Evolutionary conservation across 2,113 vertebrate genomes (phyloP), one percentile per base, ranked within the genome.

Genomic region (Phyllopteryx taeniolatus): DNA sequence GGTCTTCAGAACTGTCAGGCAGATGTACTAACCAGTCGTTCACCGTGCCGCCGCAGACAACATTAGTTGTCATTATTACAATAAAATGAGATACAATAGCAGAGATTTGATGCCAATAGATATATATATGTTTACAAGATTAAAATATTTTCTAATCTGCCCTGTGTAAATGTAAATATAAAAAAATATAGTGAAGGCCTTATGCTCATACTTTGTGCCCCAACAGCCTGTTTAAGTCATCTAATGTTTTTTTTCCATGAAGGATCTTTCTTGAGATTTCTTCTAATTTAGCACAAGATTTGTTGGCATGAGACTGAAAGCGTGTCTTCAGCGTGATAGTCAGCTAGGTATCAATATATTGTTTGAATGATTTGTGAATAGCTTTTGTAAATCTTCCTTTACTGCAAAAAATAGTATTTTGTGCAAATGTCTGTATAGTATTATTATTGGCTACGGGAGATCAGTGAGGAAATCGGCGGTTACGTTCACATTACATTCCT

Each of bases 401-500:
- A 46, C 22, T 68, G 47, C 11, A 68, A 68, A 27, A 68, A 67
- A 51, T 5, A 8, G 8, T 11, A 33, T n/a, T 51, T 53, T 20
- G 47, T 53, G 11, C 8, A 68, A 39, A 39, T 15, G 51, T 47
- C 43, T 47, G 44, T 3, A 47, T 47, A 47, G 22, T 66, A 17
- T 49, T 66, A 66, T 66, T 31, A 31, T 31, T 66, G 44, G 44
- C 64, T 1, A 49, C 1, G 64, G 64, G 43, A 15, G 7, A 66
- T 65, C 43, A 66, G n/a, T 27, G 13, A 47, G n/a, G 63, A 47
- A 66, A 66, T 27, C 12, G 12, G 19, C 8, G 63, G 20, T 22
- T 22, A 22, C 60, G 15, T 14, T 70, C 74, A 75, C 75, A 73
- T 54, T 62, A 70, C 19, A 68, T 46, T 51, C 33, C 49, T 68